Evolutionary conservation across 1,140 invertebrate species (phyloP).

Genomic region (Limonius californicus): DNA sequence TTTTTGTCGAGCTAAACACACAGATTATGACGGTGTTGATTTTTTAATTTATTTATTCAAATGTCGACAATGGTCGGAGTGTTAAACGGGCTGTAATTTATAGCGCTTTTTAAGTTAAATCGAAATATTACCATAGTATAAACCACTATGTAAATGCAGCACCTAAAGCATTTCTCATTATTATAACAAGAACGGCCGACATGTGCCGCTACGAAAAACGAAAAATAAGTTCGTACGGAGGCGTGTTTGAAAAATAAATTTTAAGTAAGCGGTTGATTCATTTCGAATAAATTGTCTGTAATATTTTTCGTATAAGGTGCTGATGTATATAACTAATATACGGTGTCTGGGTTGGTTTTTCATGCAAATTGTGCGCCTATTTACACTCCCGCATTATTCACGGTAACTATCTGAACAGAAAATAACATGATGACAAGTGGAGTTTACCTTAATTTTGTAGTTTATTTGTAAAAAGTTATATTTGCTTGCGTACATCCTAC

Average conservation of each 20-base stretch:
- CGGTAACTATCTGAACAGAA: too few species aligned
- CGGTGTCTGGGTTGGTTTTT: background rate
- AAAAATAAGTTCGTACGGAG: background rate
- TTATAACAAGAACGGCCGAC: background rate
- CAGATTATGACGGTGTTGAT: conserved; percentile 23
- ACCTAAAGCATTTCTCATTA: background rate
- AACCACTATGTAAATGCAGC: conserved; percentile 7
- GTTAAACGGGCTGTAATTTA: conserved; percentile 29
- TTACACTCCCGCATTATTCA: too few species aligned
- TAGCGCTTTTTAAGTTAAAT: conserved; percentile 20
- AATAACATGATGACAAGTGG: too few species aligned
- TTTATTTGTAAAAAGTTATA: too few species aligned
- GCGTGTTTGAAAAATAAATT: conserved; percentile 16
- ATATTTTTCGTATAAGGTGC: conserved; percentile 7
- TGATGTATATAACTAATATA: conserved; percentile 4
- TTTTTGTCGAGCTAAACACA: conserved; percentile 19
- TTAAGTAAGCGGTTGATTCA: background rate
- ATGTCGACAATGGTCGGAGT: conserved; percentile 24
- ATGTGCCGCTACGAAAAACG: conserved; percentile 4
- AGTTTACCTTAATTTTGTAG: too few species aligned
- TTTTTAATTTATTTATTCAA: conserved; percentile 29
- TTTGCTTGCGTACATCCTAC: too few species aligned
- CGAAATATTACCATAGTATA: conserved; percentile 12
- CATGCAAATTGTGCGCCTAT: background rate
- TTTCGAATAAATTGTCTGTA: conserved; percentile 13